Evolutionary conservation across 2,113 vertebrate species (phyloP).

Genomic region (Rhinolophus ferrumequinum): DNA sequence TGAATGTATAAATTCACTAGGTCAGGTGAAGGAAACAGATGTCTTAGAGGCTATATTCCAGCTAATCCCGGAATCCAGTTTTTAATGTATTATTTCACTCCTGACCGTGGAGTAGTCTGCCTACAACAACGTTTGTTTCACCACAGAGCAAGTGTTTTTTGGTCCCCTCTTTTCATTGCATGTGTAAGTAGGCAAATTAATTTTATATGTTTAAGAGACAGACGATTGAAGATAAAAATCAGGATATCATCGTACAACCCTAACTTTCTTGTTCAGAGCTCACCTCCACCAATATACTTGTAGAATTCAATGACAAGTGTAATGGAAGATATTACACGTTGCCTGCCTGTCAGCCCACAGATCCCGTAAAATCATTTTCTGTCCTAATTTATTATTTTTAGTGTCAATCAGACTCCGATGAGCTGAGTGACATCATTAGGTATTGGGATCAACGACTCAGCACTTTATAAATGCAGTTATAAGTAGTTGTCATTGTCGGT

Average conservation of each 20-base stretch:
- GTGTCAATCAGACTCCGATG: slow-evolving; percentile 87
- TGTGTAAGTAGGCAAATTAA: slow-evolving; percentile 80
- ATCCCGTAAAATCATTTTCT: slow-evolving; percentile 89
- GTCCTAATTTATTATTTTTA: slow-evolving; percentile 92
- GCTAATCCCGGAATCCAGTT: slow-evolving; percentile 72
- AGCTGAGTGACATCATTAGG: slow-evolving; percentile 88
- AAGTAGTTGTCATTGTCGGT: slow-evolving; percentile 91
- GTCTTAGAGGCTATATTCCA: slow-evolving; percentile 34
- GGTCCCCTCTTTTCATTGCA: slow-evolving; percentile 64
- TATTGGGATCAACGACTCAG: slow-evolving; percentile 89
- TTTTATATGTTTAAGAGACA: slow-evolving; percentile 74
- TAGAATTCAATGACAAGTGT: slow-evolving; percentile 86
- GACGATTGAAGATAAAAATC: slow-evolving; percentile 70
- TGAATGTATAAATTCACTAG: slow-evolving; percentile 80
- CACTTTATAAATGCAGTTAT: slow-evolving; percentile 88
- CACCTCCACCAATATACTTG: slow-evolving; percentile 79
- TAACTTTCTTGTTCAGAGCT: slow-evolving; percentile 80
- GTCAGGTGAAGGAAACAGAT: slow-evolving; percentile 73
- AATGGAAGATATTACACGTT: slow-evolving; percentile 88
- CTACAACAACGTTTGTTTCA: slow-evolving; percentile 58
- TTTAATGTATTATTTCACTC: slow-evolving; percentile 82
- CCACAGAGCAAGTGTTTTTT: slow-evolving; percentile 57
- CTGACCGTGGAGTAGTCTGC: not conserved
- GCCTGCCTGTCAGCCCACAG: slow-evolving; percentile 85
- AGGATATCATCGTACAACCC: slow-evolving; percentile 77